Base-by-base conservation (phyloP, 2,113 vertebrate genomes). In the Hemicordylus capensis region DNA sequence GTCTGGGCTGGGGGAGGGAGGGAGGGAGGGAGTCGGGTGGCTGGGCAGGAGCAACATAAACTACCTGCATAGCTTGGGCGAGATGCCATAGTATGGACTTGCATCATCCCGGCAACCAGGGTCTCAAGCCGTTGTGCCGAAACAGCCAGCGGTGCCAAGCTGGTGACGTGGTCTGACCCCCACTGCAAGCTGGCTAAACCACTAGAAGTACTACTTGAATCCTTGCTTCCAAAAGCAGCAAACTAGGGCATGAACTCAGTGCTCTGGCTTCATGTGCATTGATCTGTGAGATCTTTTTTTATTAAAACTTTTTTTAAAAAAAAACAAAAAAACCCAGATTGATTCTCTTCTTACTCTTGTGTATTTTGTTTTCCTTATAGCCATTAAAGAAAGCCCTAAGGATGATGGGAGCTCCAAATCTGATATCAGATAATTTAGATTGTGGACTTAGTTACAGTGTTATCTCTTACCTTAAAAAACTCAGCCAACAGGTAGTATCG, bases 381-480 rank as follows among this genome's bases (percentile, higher is more conserved):
- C 97, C 97, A 94, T 96, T 97, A 97, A 97, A 97, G 96, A 97
- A 97, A 97, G 97, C 97, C 94, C 95, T 97, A 95, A 97, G 97
- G 95, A 97, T 97, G 97, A 97, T 97, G 97, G 97, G 97, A 96
- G 97, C 97, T 96, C 96, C 97, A 96, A 97, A 96, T 95, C 95
- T 97, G 95, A 97, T 97, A 95, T 96, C 96, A 95, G 97, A 97
- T 95, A 97, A 97, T 96, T 96, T 97, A 96, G 97, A 97, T 95
- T 97, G 96, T 97, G 97, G 97, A 96, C 97, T 97, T 95, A 97
- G 97, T 96, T 97, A 97, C 95, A 97, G 96, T 97, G 96, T 97
- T 94, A 97, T 97, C 96, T 97, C 97, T 95, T 97, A 97, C 96
- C 97, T 97, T 96, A 97, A 97, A 96, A 97, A 97, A 96, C 97